phyloP scores from a whole-genome alignment of 2,888 invertebrate species.

The Bombyx huttoni region DNA sequence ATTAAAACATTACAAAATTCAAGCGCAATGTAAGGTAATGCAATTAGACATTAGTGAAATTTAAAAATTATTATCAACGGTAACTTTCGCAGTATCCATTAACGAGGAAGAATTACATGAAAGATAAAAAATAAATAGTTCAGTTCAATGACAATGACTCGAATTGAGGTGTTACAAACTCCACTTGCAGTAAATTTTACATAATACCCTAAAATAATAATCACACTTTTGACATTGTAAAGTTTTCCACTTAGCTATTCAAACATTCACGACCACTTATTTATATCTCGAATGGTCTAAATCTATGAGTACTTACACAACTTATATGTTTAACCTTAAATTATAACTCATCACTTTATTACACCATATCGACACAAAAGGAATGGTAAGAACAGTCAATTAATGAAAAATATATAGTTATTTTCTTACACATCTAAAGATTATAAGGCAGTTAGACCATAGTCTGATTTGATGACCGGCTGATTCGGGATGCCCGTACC shows the following conservation, averaged over 20 bases:
- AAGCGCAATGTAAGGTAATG: not conserved
- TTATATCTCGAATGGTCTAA: conserved; percentile 13
- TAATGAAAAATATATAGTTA: conserved; percentile 64
- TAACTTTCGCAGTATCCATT: not conserved
- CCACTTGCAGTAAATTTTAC: conserved; percentile 47
- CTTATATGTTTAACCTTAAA: conserved; percentile 47
- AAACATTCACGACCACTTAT: conserved; percentile 57
- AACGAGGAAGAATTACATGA: conserved; percentile 4
- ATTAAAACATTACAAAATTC: not conserved
- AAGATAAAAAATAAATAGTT: conserved; percentile 10
- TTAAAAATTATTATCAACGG: not conserved
- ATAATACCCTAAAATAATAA: conserved; percentile 60
- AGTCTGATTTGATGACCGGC: conserved; percentile 86
- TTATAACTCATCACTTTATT: conserved; percentile 57
- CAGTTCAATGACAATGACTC: conserved; percentile 52
- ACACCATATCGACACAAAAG: conserved; percentile 59
- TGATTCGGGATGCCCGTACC: conserved; percentile 61
- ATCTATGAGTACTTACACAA: conserved; percentile 55
- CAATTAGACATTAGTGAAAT: not conserved
- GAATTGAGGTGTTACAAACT: conserved; percentile 48
- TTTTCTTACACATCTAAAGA: conserved; percentile 56
- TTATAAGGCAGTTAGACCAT: conserved; percentile 85
- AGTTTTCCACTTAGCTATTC: conserved; percentile 61
- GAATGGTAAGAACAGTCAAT: conserved; percentile 63
- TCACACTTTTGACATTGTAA: conserved; percentile 73